These are phyloP conservation scores for Schrankia costaestrigalis DNA, from an alignment of 2,888 invertebrate species.

Conservation along the genomic window DNA sequence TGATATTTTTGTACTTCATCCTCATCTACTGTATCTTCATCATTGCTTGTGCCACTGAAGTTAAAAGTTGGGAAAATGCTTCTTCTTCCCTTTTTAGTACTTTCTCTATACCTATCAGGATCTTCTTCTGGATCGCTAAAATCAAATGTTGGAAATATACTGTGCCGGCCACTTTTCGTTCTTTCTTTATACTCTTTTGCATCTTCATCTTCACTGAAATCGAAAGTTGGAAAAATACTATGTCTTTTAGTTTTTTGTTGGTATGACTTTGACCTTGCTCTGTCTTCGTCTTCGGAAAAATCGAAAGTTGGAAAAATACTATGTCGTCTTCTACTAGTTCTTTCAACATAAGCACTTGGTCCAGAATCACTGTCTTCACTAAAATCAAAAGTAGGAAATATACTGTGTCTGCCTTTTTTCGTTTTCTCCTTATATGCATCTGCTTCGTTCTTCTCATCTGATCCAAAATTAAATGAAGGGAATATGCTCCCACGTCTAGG, in stretches of 20 bases:
- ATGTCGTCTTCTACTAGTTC: constrained; percentile 54
- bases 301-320: constrained; percentile 69
- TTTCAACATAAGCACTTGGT: constrained; percentile 52
- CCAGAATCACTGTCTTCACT: constrained; percentile 51
- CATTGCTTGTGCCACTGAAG: constrained; percentile 59
- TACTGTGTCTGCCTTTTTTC: constrained; percentile 60
- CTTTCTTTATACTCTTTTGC: constrained; percentile 59
- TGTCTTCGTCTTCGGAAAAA: constrained; percentile 68
- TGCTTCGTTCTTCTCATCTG: constrained; percentile 50
- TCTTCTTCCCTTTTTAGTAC: constrained; percentile 59
- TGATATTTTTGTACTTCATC: constrained; percentile 69
- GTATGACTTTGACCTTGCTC: constrained; percentile 45
- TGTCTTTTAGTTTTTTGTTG: constrained; percentile 60
- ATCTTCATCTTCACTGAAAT: constrained; percentile 60
- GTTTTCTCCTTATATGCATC: constrained; percentile 65
- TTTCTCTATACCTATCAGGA: constrained; percentile 61
- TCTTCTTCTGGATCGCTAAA: constrained; percentile 65
- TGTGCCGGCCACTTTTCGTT: constrained; percentile 60
- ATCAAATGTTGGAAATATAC: constrained; percentile 70
- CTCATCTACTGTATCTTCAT: constrained; percentile 63
- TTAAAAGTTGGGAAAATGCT: constrained; percentile 71
- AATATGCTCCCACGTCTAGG: constrained; percentile 64
- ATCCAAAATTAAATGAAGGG: constrained; percentile 50
- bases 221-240: constrained; percentile 66
- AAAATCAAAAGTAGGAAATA: constrained; percentile 67